Percentiles rank a stretch among this genome's conserved stretches.
Evolutionary conservation across 2,113 vertebrate genomes (phyloP).

Genomic region (Dicentrarchus labrax): DNA sequence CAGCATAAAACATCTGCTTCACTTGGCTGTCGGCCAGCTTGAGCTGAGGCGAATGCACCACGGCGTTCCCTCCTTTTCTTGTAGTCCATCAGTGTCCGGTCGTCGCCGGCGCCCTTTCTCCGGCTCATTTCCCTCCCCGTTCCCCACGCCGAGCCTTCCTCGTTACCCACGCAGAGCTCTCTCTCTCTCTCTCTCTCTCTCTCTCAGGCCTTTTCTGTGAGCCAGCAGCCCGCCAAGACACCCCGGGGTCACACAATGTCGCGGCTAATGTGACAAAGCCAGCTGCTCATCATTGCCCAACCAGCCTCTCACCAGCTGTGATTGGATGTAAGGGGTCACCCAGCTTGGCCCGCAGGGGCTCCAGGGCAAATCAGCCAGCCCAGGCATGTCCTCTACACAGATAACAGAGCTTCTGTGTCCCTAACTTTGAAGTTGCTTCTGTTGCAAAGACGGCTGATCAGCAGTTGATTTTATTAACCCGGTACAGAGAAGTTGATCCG

Average conservation of each 20-base stretch:
- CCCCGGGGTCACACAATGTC: conserved; percentile 61
- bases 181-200: no score
- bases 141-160: not conserved
- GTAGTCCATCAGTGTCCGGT: conserved; percentile 46
- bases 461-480: conserved; percentile 25
- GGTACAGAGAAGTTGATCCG: not conserved
- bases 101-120: conserved; percentile 22
- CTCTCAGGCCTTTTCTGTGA: no score
- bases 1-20: conserved; percentile 71
- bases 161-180: no score
- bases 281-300: conserved; percentile 71
- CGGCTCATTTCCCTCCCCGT: conserved; percentile 56
- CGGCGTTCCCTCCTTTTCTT: conserved; percentile 15
- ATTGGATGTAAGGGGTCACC: conserved; percentile 71
- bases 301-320: conserved; percentile 70
- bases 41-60: not conserved
- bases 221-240: not conserved
- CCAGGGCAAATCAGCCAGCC: conserved; percentile 12
- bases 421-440: conserved; percentile 33
- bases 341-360: conserved; percentile 23
- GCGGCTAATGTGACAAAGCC: conserved; percentile 74
- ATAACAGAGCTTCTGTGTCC: conserved; percentile 40
- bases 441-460: not conserved
- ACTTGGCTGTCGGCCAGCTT: conserved; percentile 37
- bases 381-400: conserved; percentile 51